Evolutionary conservation across 2,113 vertebrate genomes (phyloP), one percentile per base, ranked within the genome.

Genomic region (Speoplatyrhinus poulsoni): DNA sequence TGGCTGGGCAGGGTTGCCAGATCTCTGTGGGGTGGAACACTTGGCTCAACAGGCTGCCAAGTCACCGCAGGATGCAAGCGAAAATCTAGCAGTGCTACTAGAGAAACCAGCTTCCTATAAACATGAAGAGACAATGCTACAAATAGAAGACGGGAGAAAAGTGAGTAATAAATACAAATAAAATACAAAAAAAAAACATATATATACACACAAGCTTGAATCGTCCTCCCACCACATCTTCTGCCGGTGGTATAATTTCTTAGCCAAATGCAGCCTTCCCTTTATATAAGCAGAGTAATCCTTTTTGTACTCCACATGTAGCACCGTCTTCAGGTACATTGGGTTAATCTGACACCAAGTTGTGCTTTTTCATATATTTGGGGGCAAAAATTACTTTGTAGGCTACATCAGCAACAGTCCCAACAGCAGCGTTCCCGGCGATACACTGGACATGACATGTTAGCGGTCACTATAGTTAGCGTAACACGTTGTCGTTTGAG

Each of bases 321-420:
- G 60, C 36, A 62, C 58, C 12, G 64, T 80, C 73, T 73, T 71
- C 52, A 74, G 57, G 69, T 62, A 70, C 54, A 41, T 72, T 77
- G 76, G 61, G 64, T 75, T 65, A 69, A 76, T 83, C 81, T 83
- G 73, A 87, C 76, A 82, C 69, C 65, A 78, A 84, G 86, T 78
- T 85, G 70, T 59, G 85, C 84, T 81, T 87, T 71, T 72, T 50
- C 66, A 60, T 72, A 86, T 69, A 75, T 80, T 81, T 76, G 53
- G 13, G 49, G 49, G 65, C 75, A 55, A 9, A 76, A 79, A 85
- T 78, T 33, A 76, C 26, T 26, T 26, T 26, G 26, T 26, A 26
- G 26, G 26, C 26, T 26, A 26, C 26, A 26, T 26, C 68, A 84
- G 84, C 77, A 77, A 66, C 26, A 49, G 11, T 57, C 52, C 12